Conservation (phyloP, 2,113 vertebrate genomes). For the Morone chrysops region DNA sequence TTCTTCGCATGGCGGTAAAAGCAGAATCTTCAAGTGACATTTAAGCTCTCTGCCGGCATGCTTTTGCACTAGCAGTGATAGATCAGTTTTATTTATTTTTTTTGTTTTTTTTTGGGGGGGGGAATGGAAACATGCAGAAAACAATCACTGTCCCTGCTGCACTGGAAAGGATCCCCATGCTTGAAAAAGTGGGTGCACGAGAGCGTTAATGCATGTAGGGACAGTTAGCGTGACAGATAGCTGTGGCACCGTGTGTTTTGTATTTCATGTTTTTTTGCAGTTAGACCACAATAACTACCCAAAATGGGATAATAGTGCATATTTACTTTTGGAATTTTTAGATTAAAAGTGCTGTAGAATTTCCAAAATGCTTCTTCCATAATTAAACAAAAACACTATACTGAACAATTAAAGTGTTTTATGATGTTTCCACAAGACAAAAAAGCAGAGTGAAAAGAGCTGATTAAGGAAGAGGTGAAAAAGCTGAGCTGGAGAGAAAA, state of each 20-base stretch:
- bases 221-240: constrained; percentile 24
- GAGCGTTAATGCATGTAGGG: constrained; percentile 9
- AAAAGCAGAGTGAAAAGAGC: constrained; percentile 14
- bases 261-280: constrained; percentile 9
- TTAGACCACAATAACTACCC: constrained; percentile 39
- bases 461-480: constrained; percentile 22
- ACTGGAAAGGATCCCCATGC: background rate
- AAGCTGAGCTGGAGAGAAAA: constrained; percentile 30
- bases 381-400: constrained; percentile 46
- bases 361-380: constrained; percentile 35
- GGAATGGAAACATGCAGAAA: constrained; percentile 23
- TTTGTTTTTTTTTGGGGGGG: too few relatives aligned
- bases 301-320: constrained; percentile 33
- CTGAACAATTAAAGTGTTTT: constrained; percentile 49
- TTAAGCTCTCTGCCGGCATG: constrained; percentile 9
- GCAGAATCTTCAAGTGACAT: constrained; percentile 45
- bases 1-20: constrained; percentile 40
- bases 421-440: constrained; percentile 38
- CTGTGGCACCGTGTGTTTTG: constrained; percentile 1
- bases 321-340: constrained; percentile 43
- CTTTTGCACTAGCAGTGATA: constrained; percentile 9
- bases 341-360: constrained; percentile 13
- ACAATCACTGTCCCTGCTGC: background rate
- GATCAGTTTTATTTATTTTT: too few relatives aligned
- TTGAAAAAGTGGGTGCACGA: background rate